These are phyloP conservation scores for Platorchestia sp. DNA, from an alignment of 1,140 invertebrate genomes.

Conservation along the genomic window DNA sequence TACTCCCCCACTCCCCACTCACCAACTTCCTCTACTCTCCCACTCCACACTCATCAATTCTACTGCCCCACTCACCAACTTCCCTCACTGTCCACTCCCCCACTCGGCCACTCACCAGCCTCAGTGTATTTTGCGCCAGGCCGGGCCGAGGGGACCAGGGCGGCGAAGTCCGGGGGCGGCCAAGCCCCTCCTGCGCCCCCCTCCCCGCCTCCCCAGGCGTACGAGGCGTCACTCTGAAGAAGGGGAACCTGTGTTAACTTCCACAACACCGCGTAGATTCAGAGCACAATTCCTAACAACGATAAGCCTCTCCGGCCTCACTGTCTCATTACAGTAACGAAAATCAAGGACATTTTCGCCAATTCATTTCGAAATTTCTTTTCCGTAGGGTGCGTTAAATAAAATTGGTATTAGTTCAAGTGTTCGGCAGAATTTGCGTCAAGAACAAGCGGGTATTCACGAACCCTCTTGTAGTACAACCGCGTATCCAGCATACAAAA, in stretches of 20 bases:
- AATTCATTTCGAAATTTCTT: no score
- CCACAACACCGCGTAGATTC: neutral
- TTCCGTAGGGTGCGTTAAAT: no score
- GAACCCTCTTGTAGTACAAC: no score
- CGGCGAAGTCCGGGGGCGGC: constrained; percentile 70
- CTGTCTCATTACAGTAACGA: neutral
- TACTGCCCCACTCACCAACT: no score
- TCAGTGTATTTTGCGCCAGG: constrained; percentile 73
- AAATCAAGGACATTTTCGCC: neutral
- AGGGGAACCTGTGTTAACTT: neutral
- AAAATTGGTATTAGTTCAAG: no score
- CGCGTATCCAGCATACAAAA: no score
- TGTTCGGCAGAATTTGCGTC: no score
- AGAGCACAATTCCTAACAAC: neutral
- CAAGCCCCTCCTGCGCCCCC: constrained; percentile 68
- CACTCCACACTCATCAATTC: neutral
- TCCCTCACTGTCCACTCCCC: neutral
- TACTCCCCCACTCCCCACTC: neutral
- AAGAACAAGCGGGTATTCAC: no score
- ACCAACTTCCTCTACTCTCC: no score
- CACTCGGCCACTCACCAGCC: constrained; percentile 70
- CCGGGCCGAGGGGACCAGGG: constrained; percentile 64
- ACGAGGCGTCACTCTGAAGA: constrained; percentile 86
- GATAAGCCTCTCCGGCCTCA: neutral
- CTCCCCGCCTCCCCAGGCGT: constrained; percentile 88